Evolutionary conservation across 2,888 invertebrate genomes (phyloP), one percentile per base, ranked within the genome.

Genomic region (Octodonta nipae): DNA sequence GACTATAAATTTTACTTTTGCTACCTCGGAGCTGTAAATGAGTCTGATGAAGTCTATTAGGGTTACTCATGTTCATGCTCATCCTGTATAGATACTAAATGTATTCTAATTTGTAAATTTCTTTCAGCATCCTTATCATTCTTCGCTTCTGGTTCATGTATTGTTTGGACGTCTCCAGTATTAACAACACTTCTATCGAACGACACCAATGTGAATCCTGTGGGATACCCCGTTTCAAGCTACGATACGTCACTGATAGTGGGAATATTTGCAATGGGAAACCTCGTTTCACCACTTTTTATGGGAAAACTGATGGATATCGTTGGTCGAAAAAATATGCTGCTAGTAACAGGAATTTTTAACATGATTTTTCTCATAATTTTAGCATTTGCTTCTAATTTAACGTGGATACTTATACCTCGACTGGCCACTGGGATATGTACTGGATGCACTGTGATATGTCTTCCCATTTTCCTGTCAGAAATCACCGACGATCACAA

Each of bases 401-500:
- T 24, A 2, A 6, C 17, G 8, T 13, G 20, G 15, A 24, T 26
- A 3, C 28, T 27, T 11, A 32, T 28, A 3, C 8, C 24, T 2
- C 15, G 27, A 6, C 15, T 27, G 13, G 7, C 15, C 1, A 5
- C 30, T 7, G 20, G 27, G 12, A 12, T 12, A 5, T 15, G 17
- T 6, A 10, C 8, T 8, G n/a, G 15, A n/a, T 13, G 12, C 1
- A 28, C 11, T 11, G n/a, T 8, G 12, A 13, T 14, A 4, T 14
- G 33, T 4, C 6, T 34, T 2, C 32, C 34, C 8, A 28, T 38
- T 4, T 38, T 32, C 22, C 5, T 31, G 16, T 33, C 30, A 12
- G 39, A 39, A 30, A 34, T 39, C 11, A 24, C 28, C 14, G 37
- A 40, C 11, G 33, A 40, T 16, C 37, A 35, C 14, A 40, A 37